phyloP scores from a whole-genome alignment of 2,113 vertebrate species.

The Cynoglossus semilaevis region DNA sequence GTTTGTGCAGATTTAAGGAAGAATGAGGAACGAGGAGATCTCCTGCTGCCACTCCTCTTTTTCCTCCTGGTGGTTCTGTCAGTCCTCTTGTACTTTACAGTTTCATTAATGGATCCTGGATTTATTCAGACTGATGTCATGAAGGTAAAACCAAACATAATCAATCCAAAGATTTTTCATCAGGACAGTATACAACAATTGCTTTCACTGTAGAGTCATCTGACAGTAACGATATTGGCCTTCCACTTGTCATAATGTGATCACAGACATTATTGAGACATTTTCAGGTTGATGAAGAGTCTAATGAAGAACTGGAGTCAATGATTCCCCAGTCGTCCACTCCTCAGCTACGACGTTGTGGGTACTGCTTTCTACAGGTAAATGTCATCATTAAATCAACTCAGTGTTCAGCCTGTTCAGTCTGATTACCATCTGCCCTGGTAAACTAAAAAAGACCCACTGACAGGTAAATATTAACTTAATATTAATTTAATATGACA shows the following conservation, averaged over 20 bases:
- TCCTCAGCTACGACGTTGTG: conserved; percentile 79
- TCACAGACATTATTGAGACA: not conserved
- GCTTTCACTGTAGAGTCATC: too few species aligned
- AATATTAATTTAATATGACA: too few species aligned
- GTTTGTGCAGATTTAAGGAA: conserved; percentile 75
- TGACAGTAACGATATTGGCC: too few species aligned
- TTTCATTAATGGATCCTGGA: conserved; percentile 94
- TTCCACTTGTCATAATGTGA: too few species aligned
- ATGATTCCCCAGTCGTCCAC: conserved; percentile 63
- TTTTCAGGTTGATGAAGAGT: conserved; percentile 26
- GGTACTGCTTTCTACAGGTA: conserved; percentile 89
- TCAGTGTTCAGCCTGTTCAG: not conserved
- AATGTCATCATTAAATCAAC: not conserved
- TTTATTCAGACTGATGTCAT: conserved; percentile 78
- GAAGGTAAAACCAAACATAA: conserved; percentile 48
- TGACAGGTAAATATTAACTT: too few species aligned
- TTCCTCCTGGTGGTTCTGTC: conserved; percentile 81
- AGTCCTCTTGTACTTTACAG: conserved; percentile 83
- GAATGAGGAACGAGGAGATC: conserved; percentile 78
- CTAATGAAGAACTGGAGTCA: conserved; percentile 72
- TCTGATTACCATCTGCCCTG: too few species aligned
- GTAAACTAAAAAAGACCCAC: too few species aligned
- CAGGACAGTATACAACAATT: too few species aligned
- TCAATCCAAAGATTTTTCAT: too few species aligned
- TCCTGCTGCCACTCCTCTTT: conserved; percentile 80